These are phyloP conservation scores for Sardinella longiceps DNA, from an alignment of 2,797 vertebrate species.

Conservation along the genomic window DNA sequence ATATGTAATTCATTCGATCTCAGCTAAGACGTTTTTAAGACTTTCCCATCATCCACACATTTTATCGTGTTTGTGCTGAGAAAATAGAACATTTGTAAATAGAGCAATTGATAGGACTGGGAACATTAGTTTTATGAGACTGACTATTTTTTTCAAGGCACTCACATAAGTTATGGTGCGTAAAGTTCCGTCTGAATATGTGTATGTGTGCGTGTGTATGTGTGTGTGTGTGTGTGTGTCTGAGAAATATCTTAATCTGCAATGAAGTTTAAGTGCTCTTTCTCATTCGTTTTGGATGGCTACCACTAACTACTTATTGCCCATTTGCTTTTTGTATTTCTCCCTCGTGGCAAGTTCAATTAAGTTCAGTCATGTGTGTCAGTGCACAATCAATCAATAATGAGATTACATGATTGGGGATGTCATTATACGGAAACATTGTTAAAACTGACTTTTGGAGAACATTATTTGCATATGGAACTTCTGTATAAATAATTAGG, in stretches of 20 bases:
- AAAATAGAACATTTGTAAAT: background rate
- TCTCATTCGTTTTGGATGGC: background rate
- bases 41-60: too few species aligned
- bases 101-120: background rate
- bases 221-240: background rate
- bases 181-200: background rate
- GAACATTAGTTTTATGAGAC: background rate
- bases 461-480: background rate
- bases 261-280: background rate
- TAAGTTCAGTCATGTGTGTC: constrained; percentile 48
- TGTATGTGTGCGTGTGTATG: background rate
- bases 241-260: background rate
- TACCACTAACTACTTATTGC: background rate
- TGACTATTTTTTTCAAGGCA: background rate
- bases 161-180: background rate
- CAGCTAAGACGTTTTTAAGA: background rate
- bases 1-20: too few species aligned
- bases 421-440: background rate
- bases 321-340: background rate
- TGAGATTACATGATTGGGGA: background rate
- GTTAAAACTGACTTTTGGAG: background rate
- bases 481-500: background rate
- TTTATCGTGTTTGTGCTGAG: background rate
- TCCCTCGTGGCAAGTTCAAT: constrained; percentile 36
- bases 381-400: constrained; percentile 32